Base-by-base conservation (phyloP, 1,140 invertebrate species). In the Nymphalis io region DNA sequence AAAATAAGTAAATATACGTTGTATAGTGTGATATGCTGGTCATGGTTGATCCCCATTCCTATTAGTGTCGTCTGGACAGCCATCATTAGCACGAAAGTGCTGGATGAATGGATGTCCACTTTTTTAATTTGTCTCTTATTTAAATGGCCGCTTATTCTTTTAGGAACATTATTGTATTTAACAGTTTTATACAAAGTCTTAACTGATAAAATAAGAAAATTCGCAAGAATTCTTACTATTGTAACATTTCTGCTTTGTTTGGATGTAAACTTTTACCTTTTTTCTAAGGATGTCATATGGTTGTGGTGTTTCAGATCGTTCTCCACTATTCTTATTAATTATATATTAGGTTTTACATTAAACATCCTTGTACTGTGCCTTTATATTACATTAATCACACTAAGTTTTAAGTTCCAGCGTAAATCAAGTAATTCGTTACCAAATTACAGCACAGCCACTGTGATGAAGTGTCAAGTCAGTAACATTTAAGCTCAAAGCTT, bases 241-340 rank as follows among this genome's bases (percentile, higher is more conserved):
- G 75, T 85, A 0, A 89, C 85, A 11, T 90, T 90, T 64, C 71
- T 88, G 12, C 42, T 90, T 58, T 90, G 87, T 68, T 75, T 90
- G 51, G 75, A 85, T n/a, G 80, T 87, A 46, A 90, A 87, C 58
- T 79, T 87, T 60, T 84, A 90, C 74, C 79, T 84, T 39, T 80
- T 90, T 48, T 85, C 78, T 10, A 84, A 82, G 74, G 88, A 90
- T 64, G 60, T 90, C 10, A 85, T 87, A 8, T 74, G 81, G 57
- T 74, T 90, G 40, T 90, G 82, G 82, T 88, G 84, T 78, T 73
- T 80, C 12, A 67, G 78, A 23, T 82, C 81, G 0, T 83, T 81
- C 51, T 61, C 64, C 16, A 81, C 83, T 33, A 44, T 78, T 21
- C 42, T 90, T 20, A 64, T 83, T 20, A 82, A 74, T 76, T 85